Evolutionary conservation across 1,140 invertebrate species (phyloP).

Genomic region (Apolygus lucorum): DNA sequence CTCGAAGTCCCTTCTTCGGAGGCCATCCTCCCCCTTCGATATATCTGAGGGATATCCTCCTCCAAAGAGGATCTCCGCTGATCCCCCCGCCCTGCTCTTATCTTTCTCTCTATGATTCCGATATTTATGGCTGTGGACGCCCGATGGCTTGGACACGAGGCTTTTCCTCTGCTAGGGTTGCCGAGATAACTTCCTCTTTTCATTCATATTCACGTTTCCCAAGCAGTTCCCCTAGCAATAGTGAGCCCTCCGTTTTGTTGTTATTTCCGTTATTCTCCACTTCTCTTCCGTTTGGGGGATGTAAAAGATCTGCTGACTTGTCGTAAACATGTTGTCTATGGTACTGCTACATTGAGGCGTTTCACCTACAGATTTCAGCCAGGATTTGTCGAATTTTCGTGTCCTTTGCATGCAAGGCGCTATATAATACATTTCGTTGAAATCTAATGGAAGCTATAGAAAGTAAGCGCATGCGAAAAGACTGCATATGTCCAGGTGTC

Average conservation of each 20-base stretch:
- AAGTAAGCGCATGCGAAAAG: too few relatives aligned
- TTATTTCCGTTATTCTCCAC: neutral
- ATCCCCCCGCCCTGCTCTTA: neutral
- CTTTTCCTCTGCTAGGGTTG: neutral
- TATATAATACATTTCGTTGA: too few relatives aligned
- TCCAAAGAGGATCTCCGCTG: slow-evolving; percentile 4
- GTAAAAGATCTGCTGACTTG: slow-evolving; percentile 11
- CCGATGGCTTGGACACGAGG: slow-evolving; percentile 1
- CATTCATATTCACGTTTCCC: slow-evolving; percentile 11
- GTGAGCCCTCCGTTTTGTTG: slow-evolving; percentile 13
- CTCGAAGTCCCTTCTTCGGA: neutral
- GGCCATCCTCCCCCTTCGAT: neutral
- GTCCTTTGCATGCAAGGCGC: too few relatives aligned
- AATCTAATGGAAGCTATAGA: too few relatives aligned
- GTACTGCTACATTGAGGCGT: too few relatives aligned
- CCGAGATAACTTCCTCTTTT: slow-evolving; percentile 13
- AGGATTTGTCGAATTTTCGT: too few relatives aligned
- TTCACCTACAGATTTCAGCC: too few relatives aligned
- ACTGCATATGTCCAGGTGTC: too few relatives aligned
- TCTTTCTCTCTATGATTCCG: slow-evolving; percentile 12
- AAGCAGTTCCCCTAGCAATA: neutral
- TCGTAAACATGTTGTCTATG: neutral
- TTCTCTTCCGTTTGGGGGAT: neutral
- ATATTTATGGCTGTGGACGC: slow-evolving; percentile 16
- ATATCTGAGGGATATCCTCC: slow-evolving; percentile 4